Evolutionary conservation across 2,888 invertebrate genomes (phyloP).

Genomic region (Halictus quadricinctus): DNA sequence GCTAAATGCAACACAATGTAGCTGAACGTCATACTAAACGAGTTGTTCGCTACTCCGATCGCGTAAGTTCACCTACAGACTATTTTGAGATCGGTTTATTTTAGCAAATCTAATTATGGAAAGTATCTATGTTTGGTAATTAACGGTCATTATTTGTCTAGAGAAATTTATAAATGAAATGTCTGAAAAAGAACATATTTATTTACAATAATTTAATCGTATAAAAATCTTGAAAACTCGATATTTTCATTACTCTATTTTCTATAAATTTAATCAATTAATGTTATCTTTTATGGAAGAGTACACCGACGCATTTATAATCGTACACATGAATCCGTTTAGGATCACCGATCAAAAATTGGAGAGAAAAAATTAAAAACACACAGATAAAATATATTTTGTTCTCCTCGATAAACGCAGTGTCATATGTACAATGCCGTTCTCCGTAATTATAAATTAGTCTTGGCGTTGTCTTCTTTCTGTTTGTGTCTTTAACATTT

Average conservation of each 20-base stretch:
- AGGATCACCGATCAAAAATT: constrained; percentile 39
- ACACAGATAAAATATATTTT: constrained; percentile 73
- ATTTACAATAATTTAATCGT: constrained; percentile 69
- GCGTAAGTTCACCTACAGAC: constrained; percentile 40
- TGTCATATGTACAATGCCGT: constrained; percentile 79
- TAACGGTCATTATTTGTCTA: constrained; percentile 28
- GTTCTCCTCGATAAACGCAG: constrained; percentile 72
- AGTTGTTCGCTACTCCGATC: constrained; percentile 19
- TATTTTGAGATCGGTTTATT: constrained; percentile 66
- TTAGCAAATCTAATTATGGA: constrained; percentile 60
- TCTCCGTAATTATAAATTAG: constrained; percentile 74
- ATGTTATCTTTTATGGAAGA: constrained; percentile 52
- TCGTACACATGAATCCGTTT: constrained; percentile 32
- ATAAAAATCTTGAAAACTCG: constrained; percentile 58
- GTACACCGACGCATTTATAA: constrained; percentile 41
- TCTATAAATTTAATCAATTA: constrained; percentile 47
- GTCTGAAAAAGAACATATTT: constrained; percentile 59
- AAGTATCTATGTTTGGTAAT: constrained; percentile 48
- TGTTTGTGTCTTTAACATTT: constrained; percentile 26
- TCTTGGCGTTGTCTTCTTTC: constrained; percentile 65
- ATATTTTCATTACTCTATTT: constrained; percentile 37
- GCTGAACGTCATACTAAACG: background rate
- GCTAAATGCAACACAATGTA: background rate
- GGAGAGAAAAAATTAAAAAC: constrained; percentile 68
- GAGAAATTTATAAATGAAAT: constrained; percentile 39